A percentile compares a stretch with the other conserved stretches of the same genome.
phyloP scores from a whole-genome alignment of 2,113 vertebrate genomes.

The Pluvialis apricaria region DNA sequence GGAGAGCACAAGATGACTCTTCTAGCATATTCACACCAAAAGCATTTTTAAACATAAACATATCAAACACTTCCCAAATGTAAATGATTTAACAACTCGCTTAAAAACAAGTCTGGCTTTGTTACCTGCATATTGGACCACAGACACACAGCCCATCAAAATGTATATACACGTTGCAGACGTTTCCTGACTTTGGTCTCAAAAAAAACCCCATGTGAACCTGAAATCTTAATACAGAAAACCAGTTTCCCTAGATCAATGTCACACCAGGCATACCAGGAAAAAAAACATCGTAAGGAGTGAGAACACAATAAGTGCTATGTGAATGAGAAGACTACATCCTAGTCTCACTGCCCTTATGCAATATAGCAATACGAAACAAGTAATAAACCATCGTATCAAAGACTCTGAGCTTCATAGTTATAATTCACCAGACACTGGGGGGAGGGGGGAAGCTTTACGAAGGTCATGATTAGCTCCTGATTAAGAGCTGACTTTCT shows the following conservation, averaged over 20 bases:
- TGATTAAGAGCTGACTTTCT: background rate
- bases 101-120: background rate
- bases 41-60: background rate
- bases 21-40: background rate
- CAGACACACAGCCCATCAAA: background rate
- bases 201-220: background rate
- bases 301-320: background rate
- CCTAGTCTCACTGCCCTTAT: background rate
- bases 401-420: background rate
- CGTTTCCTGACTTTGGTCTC: background rate
- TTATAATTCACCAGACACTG: background rate
- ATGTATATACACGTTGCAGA: accelerated
- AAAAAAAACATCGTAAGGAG: accelerated
- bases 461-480: background rate
- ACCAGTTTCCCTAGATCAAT: background rate
- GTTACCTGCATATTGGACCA: background rate
- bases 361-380: background rate
- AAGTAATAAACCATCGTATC: background rate
- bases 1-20: background rate
- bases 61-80: background rate
- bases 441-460: background rate
- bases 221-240: background rate
- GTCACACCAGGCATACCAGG: background rate
- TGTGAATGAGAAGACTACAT: background rate
- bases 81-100: background rate